Conservation (phyloP, 1,140 invertebrate genomes). For the Drosophila pallidifrons region DNA sequence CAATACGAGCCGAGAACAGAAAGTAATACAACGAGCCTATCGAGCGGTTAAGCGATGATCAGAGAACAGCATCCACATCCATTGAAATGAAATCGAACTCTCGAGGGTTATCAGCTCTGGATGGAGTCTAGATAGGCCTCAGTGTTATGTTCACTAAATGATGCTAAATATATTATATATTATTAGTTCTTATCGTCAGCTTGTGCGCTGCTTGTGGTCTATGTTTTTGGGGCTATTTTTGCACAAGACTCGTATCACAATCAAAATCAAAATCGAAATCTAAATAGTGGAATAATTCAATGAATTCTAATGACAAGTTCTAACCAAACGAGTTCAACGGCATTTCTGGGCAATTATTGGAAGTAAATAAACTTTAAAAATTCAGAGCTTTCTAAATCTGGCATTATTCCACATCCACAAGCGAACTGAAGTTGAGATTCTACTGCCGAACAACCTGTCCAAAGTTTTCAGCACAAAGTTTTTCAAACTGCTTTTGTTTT, state of each 20-base stretch:
- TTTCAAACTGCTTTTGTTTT: not conserved
- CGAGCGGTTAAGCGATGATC: constrained; percentile 50
- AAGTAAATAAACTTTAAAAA: constrained; percentile 59
- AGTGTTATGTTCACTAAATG: not conserved
- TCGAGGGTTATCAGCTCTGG: constrained; percentile 63
- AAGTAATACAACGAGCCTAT: constrained; percentile 53
- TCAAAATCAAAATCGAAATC: constrained; percentile 15
- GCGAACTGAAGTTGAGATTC: constrained; percentile 25
- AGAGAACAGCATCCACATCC: constrained; percentile 64
- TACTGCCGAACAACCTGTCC: constrained; percentile 24
- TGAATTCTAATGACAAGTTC: constrained; percentile 65
- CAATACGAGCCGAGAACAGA: constrained; percentile 58
- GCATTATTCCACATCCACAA: not conserved
- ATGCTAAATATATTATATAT: not conserved
- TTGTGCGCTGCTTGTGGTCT: constrained; percentile 53
- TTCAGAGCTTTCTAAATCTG: constrained; percentile 39
- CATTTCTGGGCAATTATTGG: constrained; percentile 76
- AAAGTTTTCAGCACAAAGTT: constrained; percentile 24
- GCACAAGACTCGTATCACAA: constrained; percentile 9
- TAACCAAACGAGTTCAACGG: constrained; percentile 78
- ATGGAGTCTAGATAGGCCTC: constrained; percentile 34
- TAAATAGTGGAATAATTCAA: constrained; percentile 45
- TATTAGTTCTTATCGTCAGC: constrained; percentile 11
- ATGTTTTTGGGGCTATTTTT: constrained; percentile 48
- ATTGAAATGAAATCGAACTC: constrained; percentile 12